Percentiles rank a stretch among this genome's conserved stretches.
Evolutionary conservation across 2,113 vertebrate species (phyloP).

Genomic region (Clarias macrocephalus): DNA sequence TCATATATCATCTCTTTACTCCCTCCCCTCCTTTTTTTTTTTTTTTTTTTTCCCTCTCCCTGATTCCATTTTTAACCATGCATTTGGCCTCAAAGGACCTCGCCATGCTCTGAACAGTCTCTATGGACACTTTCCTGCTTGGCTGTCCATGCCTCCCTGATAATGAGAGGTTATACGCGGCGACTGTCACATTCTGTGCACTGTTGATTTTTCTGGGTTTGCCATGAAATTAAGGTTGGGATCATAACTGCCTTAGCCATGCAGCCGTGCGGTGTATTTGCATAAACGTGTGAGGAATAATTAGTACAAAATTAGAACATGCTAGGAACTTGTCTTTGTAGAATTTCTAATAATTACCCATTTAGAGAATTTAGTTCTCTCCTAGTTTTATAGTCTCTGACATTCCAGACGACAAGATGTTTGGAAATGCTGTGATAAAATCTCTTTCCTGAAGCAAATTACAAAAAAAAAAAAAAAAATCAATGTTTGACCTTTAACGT

Average conservation of each 20-base stretch:
- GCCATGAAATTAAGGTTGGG: neutral
- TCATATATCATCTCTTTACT: constrained; percentile 5
- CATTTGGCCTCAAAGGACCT: constrained; percentile 8
- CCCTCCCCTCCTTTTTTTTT: constrained; percentile 12
- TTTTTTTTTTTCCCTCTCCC: neutral
- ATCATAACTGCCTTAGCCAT: neutral
- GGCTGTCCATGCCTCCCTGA: neutral
- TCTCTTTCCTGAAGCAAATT: neutral
- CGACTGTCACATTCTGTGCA: neutral
- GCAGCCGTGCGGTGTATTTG: neutral
- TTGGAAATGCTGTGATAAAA: neutral
- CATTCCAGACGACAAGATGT: neutral
- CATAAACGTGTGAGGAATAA: neutral
- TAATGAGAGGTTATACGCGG: neutral
- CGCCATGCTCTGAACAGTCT: constrained; percentile 17
- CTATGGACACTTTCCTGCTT: constrained; percentile 8
- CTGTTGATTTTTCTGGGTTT: neutral
- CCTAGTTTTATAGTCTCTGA: neutral
- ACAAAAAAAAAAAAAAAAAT: neutral
- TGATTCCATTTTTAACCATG: constrained; percentile 39
- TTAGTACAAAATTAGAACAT: neutral
- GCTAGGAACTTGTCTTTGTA: neutral
- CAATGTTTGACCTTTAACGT: too few species aligned
- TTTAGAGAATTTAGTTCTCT: neutral
- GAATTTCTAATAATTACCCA: neutral